phyloP scores from a whole-genome alignment of 2,113 vertebrate genomes.

The Hippocampus guttulatus region DNA sequence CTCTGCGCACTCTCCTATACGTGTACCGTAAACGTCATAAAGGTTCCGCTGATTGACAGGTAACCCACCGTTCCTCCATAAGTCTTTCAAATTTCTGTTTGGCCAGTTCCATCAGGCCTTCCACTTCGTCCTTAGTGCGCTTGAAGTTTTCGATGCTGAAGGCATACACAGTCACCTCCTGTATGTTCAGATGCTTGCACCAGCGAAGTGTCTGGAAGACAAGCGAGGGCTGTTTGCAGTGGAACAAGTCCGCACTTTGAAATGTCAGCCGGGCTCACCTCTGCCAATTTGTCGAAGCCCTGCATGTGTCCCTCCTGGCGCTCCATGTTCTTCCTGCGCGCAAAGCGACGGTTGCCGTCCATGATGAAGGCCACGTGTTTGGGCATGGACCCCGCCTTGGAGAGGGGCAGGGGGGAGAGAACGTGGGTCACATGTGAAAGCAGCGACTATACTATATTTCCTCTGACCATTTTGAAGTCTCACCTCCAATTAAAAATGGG shows the following conservation, averaged over 20 bases:
- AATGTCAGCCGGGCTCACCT: constrained; percentile 70
- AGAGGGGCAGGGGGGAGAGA: no score
- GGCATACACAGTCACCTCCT: constrained; percentile 93
- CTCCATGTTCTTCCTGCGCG: constrained; percentile 85
- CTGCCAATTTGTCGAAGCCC: constrained; percentile 93
- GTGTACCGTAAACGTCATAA: not conserved
- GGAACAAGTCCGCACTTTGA: not conserved
- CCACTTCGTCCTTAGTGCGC: constrained; percentile 89
- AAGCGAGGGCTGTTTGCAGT: not conserved
- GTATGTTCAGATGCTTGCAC: constrained; percentile 92
- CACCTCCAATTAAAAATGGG: no score
- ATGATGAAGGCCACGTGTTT: constrained; percentile 97
- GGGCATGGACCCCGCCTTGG: constrained; percentile 93
- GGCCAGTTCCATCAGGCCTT: constrained; percentile 92
- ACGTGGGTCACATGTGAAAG: not conserved
- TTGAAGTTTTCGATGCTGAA: constrained; percentile 99
- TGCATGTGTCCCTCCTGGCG: constrained; percentile 88
- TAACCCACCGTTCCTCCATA: constrained; percentile 87
- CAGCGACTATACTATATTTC: not conserved
- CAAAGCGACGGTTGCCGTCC: constrained; percentile 96
- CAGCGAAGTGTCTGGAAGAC: constrained; percentile 82
- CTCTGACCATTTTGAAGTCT: no score
- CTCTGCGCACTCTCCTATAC: no score
- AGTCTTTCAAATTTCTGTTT: constrained; percentile 88
- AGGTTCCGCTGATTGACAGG: not conserved